Evolutionary conservation across 2,797 vertebrate genomes (phyloP), one percentile per base, ranked within the genome.

Genomic region (Merluccius polli): DNA sequence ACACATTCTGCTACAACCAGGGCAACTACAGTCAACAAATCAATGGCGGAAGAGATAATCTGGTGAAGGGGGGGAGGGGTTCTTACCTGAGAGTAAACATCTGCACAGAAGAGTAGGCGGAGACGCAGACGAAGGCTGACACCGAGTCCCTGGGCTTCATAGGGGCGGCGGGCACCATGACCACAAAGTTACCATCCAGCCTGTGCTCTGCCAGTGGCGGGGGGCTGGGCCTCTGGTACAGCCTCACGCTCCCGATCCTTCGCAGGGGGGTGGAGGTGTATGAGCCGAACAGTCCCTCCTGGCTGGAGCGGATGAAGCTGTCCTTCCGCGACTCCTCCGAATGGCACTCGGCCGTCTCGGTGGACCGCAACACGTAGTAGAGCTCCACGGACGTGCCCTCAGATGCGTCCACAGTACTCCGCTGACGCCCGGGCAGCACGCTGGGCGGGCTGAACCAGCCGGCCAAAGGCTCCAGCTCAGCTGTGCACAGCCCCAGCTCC

Each of bases 1-100:
- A 48, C 13, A 48, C 41, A 48, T 48, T 24, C 59, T 65, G 59
- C 59, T 10, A 65, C 59, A 65, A 27, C 59, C 12, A 27, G 59
- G 59, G 59, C 59, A 24, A 27, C 24, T 6, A 27, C 0, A 27
- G 59, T 4, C 59, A 63, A 63, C 52, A 63, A 63, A 63, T 63
- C 52, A 27, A 65, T 65, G 59, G 59, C 24, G n/a, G 24, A 27
- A 63, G 59, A 27, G 59, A 12, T 27, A 27, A 27, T 27, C 59
- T 65, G 9, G 27, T 30, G 12, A 18, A 18, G 13, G 16, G 13
- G 13, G n/a, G 29, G n/a, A 74, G 78, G 79, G 59, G 59, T 65
- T 7, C n/a, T 75, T 93, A 99, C 98, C 97, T 98, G 81, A 99
- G 93, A 6, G 95, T 92, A 89, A 99, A 99, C 86, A 94, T 93